Percentiles rank a stretch among this genome's conserved stretches.
phyloP scores from a whole-genome alignment of 2,888 invertebrate genomes.

The Ametastegia equiseti region DNA sequence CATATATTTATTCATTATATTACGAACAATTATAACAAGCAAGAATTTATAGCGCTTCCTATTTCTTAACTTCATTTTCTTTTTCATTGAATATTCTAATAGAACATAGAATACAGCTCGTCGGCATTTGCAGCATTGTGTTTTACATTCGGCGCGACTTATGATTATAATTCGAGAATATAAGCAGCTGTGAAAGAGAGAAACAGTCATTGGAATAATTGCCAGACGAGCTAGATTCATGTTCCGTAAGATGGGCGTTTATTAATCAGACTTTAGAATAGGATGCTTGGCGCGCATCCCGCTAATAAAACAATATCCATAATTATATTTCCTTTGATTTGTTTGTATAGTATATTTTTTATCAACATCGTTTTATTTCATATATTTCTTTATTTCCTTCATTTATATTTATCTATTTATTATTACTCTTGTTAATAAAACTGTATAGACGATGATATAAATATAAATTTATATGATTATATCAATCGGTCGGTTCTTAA shows the following conservation, averaged over 20 bases:
- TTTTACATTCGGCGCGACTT: too few species aligned
- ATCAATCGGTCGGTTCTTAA: neutral
- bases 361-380: too few species aligned
- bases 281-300: conserved; percentile 28
- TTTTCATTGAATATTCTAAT: neutral
- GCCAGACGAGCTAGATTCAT: neutral
- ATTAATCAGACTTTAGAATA: conserved; percentile 29
- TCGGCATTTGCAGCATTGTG: too few species aligned
- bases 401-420: conserved; percentile 4
- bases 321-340: conserved; percentile 17
- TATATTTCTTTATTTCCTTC: neutral
- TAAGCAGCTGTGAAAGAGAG: neutral
- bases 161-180: too few species aligned
- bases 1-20: neutral
- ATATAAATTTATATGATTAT: conserved; percentile 30
- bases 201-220: neutral
- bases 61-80: neutral
- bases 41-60: conserved; percentile 29
- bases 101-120: neutral
- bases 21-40: conserved; percentile 39
- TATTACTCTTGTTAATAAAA: neutral
- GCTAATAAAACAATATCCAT: conserved; percentile 6
- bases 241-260: conserved; percentile 7
- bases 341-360: too few species aligned
- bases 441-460: conserved; percentile 14